A percentile compares a stretch with the other conserved stretches of the same genome.
Conservation (phyloP, 2,888 invertebrate genomes). For the Dromius quadrimaculatus region DNA sequence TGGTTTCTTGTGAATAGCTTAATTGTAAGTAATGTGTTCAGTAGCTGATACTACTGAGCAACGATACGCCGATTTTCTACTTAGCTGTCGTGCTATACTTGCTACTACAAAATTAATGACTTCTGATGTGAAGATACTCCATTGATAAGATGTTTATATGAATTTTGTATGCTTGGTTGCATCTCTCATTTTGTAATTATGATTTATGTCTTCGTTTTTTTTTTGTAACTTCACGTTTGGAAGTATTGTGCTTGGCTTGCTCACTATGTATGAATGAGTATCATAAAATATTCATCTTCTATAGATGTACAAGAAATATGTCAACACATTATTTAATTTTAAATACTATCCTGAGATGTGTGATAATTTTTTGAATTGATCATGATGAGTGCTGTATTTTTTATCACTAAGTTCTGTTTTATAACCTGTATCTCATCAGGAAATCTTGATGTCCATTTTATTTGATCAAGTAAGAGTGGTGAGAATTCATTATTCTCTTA, state of each 20-base stretch:
- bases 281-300: conserved; percentile 6
- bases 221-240: conserved; percentile 7
- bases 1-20: conserved; percentile 21
- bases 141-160: conserved; percentile 41
- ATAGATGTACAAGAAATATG: too few relatives aligned
- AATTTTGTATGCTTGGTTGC: conserved; percentile 24
- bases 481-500: too few relatives aligned
- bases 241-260: conserved; percentile 15
- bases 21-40: conserved; percentile 43
- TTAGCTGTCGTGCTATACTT: conserved; percentile 11
- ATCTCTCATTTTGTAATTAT: conserved; percentile 33
- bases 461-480: too few relatives aligned
- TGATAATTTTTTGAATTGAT: too few relatives aligned
- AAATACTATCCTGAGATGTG: too few relatives aligned
- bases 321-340: too few relatives aligned
- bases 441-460: too few relatives aligned
- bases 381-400: too few relatives aligned
- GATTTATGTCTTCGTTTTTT: conserved; percentile 31
- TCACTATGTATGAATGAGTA: neutral
- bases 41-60: conserved; percentile 34
- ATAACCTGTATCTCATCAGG: too few relatives aligned
- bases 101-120: conserved; percentile 39
- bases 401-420: too few relatives aligned
- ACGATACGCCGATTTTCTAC: conserved; percentile 15
- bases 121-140: conserved; percentile 32